Base-by-base conservation (phyloP, 2,113 vertebrate species). In the Telmatochromis sp. region DNA sequence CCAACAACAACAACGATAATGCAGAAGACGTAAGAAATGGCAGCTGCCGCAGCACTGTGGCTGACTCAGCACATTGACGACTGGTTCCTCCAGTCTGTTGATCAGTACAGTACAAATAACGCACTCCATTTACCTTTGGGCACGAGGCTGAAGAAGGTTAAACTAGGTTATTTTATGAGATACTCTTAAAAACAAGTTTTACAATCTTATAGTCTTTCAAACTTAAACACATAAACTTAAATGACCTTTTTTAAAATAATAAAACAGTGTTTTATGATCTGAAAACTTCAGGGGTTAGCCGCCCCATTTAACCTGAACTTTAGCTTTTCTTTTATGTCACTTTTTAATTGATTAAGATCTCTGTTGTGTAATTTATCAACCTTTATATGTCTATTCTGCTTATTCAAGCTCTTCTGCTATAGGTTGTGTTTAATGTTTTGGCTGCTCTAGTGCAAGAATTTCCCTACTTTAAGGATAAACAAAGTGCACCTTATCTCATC, bases 1-100 rank as follows among this genome's bases (percentile, higher is more conserved):
- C 11, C 63, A 42, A 5, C n/a, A 14, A 65, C 2, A 65, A 35
- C 0, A 6, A 13, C n/a, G n/a, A n/a, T 37, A 37, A 21, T 1
- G 19, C 33, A 65, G 60, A 37, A n/a, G 35, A 23, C 6, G 2
- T 65, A 1, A 65, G 1, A 40, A 75, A 0, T 1, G 6, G 68
- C 40, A 75, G 70, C 4, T 28, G 23, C 42, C 26, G 0, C 42
- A 2, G 23, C 23, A 17, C 23, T 28, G 40, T 19, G 70, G 23
- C 9, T 49, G 42, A 75, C 42, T 75, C 70, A 19, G 42, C 14
- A 78, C 70, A 78, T 8, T 45, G 37, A 26, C 0, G 23, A 78
- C 42, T 49, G 42, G 70, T 49, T 47, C 42, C 0, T 49, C 70
- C 70, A 19, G 42, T 31, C 70, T 5, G 23, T 28, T 78, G 42